Evolutionary conservation across 2,888 invertebrate species (phyloP).

Genomic region (Lordiphosa andalusiaca): DNA sequence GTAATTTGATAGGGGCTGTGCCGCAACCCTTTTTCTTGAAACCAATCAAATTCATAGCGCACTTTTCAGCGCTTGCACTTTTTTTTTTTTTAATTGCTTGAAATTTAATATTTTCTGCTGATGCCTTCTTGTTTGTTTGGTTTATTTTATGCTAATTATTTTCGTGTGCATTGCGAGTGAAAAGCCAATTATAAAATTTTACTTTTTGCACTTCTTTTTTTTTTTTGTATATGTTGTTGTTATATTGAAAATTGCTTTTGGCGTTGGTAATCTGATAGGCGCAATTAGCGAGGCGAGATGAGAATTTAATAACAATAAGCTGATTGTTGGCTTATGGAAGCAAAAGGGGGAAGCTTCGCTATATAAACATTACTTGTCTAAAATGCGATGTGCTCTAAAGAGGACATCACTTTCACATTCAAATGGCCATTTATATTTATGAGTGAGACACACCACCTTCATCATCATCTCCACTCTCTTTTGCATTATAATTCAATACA

Average conservation of each 20-base stretch:
- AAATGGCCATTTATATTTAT: conserved; percentile 7
- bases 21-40: conserved; percentile 20
- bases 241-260: conserved; percentile 53
- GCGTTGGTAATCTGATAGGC: conserved; percentile 66
- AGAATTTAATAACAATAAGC: conserved; percentile 50
- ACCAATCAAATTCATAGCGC: conserved; percentile 46
- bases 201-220: conserved; percentile 59
- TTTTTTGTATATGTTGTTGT: conserved; percentile 23
- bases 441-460: too few relatives aligned
- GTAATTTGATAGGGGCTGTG: conserved; percentile 50
- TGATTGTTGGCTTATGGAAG: conserved; percentile 42
- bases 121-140: conserved; percentile 34
- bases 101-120: conserved; percentile 66
- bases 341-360: neutral
- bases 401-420: conserved; percentile 1
- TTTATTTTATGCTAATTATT: conserved; percentile 68
- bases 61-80: conserved; percentile 43
- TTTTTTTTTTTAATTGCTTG: conserved; percentile 69
- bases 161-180: conserved; percentile 45
- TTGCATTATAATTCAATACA: conserved; percentile 68
- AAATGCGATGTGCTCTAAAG: neutral
- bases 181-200: conserved; percentile 69
- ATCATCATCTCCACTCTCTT: conserved; percentile 9
- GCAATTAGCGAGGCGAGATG: conserved; percentile 56
- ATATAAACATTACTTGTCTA: neutral